A percentile compares a stretch with the other conserved stretches of the same genome.
phyloP scores from a whole-genome alignment of 2,797 vertebrate species.

The Macrochelys suwanniensis region DNA sequence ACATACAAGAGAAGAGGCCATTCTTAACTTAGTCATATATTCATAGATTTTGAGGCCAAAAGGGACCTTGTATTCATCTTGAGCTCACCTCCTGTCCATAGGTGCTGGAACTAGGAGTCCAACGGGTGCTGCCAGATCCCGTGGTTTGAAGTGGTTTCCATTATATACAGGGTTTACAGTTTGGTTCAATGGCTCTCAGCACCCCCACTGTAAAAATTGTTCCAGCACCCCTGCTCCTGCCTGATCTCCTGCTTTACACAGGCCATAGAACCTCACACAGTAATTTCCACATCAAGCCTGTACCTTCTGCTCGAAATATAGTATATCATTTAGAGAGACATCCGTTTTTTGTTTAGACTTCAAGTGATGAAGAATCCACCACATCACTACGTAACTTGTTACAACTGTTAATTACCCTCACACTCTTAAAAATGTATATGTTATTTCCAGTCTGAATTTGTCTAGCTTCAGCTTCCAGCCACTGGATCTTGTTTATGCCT shows the following conservation, averaged over 20 bases:
- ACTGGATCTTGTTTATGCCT: not conserved
- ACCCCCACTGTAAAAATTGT: too few relatives aligned
- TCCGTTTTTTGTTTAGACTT: too few relatives aligned
- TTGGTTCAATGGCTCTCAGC: too few relatives aligned
- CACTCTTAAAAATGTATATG: not conserved
- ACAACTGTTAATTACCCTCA: not conserved
- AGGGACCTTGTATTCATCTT: not conserved
- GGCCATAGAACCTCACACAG: not conserved
- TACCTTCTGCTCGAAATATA: not conserved
- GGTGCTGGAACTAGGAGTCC: too few relatives aligned
- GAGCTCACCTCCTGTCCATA: too few relatives aligned
- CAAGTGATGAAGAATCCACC: not conserved
- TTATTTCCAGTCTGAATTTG: not conserved
- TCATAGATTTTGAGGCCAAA: slow-evolving; percentile 30
- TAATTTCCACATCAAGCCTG: not conserved
- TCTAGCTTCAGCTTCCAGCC: too few relatives aligned
- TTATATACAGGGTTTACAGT: too few relatives aligned
- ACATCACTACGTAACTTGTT: not conserved
- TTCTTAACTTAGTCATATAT: not conserved
- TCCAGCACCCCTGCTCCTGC: too few relatives aligned
- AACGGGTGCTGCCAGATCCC: too few relatives aligned
- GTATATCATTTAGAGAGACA: not conserved
- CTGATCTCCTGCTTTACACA: not conserved
- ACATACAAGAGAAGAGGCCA: slow-evolving; percentile 29
- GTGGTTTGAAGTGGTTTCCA: too few relatives aligned